phyloP scores from a whole-genome alignment of 2,888 invertebrate genomes.

The Patella caerulea region DNA sequence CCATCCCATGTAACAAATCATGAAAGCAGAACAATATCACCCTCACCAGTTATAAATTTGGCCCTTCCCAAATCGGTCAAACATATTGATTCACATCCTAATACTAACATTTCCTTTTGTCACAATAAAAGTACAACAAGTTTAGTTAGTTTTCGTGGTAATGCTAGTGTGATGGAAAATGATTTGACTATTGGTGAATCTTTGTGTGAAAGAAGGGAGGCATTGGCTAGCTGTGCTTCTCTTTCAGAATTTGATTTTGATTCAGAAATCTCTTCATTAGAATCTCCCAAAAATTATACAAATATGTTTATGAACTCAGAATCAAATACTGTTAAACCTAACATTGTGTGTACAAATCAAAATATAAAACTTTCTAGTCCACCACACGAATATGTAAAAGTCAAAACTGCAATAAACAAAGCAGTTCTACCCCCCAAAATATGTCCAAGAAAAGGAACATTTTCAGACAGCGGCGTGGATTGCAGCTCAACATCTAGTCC shows the following conservation, averaged over 20 bases:
- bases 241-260: neutral
- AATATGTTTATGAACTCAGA: too few species aligned
- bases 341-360: too few species aligned
- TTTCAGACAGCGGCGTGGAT: neutral
- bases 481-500: neutral
- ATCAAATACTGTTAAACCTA: too few species aligned
- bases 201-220: neutral
- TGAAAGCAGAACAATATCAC: neutral
- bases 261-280: neutral
- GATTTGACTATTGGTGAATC: conserved; percentile 4
- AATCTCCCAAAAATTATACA: neutral
- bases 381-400: too few species aligned
- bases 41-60: neutral
- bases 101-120: neutral
- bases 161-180: neutral
- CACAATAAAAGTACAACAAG: neutral
- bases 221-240: neutral
- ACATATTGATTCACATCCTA: neutral
- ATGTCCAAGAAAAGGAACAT: neutral
- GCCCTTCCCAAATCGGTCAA: neutral
- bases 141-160: neutral
- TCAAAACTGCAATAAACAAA: too few species aligned
- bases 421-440: too few species aligned
- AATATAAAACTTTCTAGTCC: too few species aligned
- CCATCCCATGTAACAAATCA: neutral